A percentile compares a stretch with the other conserved stretches of the same genome.
phyloP scores from a whole-genome alignment of 30 jellyfish, hydroid and myxozoan species.

The Rhopilema esculentum region DNA sequence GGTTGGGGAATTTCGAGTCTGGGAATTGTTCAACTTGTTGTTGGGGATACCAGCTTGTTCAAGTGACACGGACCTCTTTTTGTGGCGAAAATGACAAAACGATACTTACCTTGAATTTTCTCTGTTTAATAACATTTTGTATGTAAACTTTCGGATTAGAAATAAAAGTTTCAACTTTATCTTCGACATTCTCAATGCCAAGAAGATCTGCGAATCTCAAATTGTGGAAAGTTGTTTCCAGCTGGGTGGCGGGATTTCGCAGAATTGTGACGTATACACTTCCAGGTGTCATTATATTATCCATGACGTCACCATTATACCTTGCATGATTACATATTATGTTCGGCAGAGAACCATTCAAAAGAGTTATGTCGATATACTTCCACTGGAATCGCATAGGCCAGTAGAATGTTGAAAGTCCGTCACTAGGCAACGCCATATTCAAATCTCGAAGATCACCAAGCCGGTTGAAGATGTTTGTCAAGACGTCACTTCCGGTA shows the following conservation, averaged over 20 bases:
- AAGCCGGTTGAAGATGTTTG: constrained; percentile 90
- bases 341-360: constrained; percentile 96
- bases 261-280: constrained; percentile 88
- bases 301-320: constrained; percentile 98
- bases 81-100: neutral
- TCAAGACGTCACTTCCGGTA: constrained; percentile 99
- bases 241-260: constrained; percentile 94
- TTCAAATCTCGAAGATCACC: constrained; percentile 90
- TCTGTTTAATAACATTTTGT: constrained; percentile 85
- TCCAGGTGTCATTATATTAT: constrained; percentile 93
- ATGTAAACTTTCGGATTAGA: constrained; percentile 91
- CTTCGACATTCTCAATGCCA: constrained; percentile 67
- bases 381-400: constrained; percentile 99
- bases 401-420: constrained; percentile 97
- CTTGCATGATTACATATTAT: constrained; percentile 96
- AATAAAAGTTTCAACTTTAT: constrained; percentile 75
- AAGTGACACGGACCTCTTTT: neutral
- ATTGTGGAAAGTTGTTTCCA: constrained; percentile 92
- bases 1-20: no score
- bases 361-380: constrained; percentile 89
- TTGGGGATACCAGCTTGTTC: no score
- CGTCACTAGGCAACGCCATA: constrained; percentile 97
- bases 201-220: constrained; percentile 82
- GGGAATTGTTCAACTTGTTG: no score
- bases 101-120: constrained; percentile 82